Base-by-base conservation (phyloP, 2,113 vertebrate genomes). In the Ageneiosus marmoratus region DNA sequence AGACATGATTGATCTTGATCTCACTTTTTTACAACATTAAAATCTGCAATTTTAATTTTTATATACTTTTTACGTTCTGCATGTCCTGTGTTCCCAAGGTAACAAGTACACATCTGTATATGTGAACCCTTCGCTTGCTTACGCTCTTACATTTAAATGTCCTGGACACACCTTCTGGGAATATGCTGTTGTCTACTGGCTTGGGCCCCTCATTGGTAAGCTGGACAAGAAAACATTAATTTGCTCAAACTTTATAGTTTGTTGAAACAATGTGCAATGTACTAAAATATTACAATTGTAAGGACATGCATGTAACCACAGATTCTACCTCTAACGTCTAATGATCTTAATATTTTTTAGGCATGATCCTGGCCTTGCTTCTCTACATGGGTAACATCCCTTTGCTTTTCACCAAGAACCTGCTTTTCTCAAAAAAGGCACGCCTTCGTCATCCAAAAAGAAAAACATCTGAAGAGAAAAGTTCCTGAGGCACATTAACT, bases 101-200 rank as follows among this genome's bases (percentile, higher is more conserved):
- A 92, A 88, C 58, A 87, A 93, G 0, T 94, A 91, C 87, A 97
- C 96, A 0, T 95, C 95, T 0, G 95, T 94, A 9, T 95, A 95
- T 91, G 93, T 96, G 81, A 99, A 98, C 82, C 97, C 97, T 5
- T 87, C 94, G 0, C 86, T 99, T 89, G 96, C 97, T 0, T 89
- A 89, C 0, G 92, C 89, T 0, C 55, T 93, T 81, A 97, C 96
- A 50, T 98, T 98, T 90, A 77, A 81, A 82, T 99, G 98, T 81
- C 84, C 94, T 0, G 97, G 97, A n/a, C 94, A 91, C 84, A 95
- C 89, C 70, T 80, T 95, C 29, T 79, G 73, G 67, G 92, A 98
- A 80, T 97, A 97, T 0, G n/a, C 90, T 24, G 80, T 91, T 7
- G 97, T 98, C 37, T 98, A 97, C 91, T 96, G 96, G 95, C 90